A percentile compares a stretch with the other conserved stretches of the same genome.
These are phyloP conservation scores for Scortum barcoo DNA, from an alignment of 2,113 vertebrate genomes.

Conservation along the genomic window DNA sequence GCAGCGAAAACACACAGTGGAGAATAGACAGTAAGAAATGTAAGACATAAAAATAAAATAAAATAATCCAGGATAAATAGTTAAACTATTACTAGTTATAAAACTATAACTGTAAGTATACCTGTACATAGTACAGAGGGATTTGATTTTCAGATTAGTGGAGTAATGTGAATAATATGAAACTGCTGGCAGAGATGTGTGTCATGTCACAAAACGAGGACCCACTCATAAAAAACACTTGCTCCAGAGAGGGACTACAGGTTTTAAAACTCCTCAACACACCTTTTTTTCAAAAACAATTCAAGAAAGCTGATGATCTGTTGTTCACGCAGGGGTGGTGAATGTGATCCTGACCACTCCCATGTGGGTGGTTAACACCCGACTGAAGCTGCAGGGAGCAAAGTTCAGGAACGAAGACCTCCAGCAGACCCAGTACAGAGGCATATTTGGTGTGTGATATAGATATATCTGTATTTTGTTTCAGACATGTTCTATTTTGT, in stretches of 20 bases:
- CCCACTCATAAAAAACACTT: background rate
- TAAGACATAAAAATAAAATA: no score
- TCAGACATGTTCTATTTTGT: background rate
- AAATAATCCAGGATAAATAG: no score
- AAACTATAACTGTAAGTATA: no score
- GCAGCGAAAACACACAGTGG: no score
- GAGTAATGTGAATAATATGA: no score
- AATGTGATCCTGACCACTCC: slow-evolving; percentile 88
- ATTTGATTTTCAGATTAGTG: background rate
- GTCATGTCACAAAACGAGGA: no score
- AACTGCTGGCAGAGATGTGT: no score
- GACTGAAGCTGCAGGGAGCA: slow-evolving; percentile 87
- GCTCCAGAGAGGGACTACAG: background rate
- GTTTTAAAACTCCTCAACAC: background rate
- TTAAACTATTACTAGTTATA: no score
- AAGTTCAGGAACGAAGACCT: slow-evolving; percentile 87
- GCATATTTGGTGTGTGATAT: slow-evolving; percentile 83
- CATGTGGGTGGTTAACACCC: slow-evolving; percentile 90
- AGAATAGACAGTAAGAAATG: no score
- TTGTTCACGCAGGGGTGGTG: slow-evolving; percentile 78
- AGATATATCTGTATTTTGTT: background rate
- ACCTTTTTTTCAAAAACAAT: background rate
- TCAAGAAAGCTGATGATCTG: background rate
- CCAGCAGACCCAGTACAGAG: slow-evolving; percentile 85
- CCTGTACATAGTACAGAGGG: no score